Base-by-base conservation (phyloP, 1,140 invertebrate species). In the Sinonovacula constricta region DNA sequence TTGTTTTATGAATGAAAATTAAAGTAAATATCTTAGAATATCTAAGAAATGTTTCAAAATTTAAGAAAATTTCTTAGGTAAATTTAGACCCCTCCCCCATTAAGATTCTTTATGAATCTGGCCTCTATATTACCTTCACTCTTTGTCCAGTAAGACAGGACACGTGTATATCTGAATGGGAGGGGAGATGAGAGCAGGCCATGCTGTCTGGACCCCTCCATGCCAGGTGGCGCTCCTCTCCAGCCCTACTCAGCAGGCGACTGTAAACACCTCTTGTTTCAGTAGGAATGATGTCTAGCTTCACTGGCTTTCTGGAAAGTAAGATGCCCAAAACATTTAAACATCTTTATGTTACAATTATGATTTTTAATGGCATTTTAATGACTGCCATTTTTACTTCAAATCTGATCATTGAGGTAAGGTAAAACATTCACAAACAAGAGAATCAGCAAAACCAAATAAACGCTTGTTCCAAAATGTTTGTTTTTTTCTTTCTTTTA, bases 151-250 rank as follows among this genome's bases (percentile, higher is more conserved):
- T 90, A 24, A 92, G 83, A 66, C 84, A 87, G 49, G 91, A 92
- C 33, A 85, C 71, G 60, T 91, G 91, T 30, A 91, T 87, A 81
- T 92, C 91, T 33, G 91, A 91, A 70, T 92, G 91, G 3, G 89
- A 88, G 3, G 91, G 91, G n/a, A 92, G 86, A 79, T 92, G 87
- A 36, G 91, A 91, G n/a, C 90, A 88, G 28, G 88, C 86, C 15
- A 91, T 87, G 69, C 87, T 83, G 60, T 90, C 90, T 24, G 82
- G 76, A 5, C 91, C 91, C 26, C 82, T 28, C 60, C 87, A 83
- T 31, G 84, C 57, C 4, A 78, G 39, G 30, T 65, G 60, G 30
- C 31, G 63, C 26, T 87, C 83, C 28, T 22, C 67, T n/a, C 85
- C 87, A 39, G 75, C 70, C 30, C 81, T 79, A 10, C 63, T 56